Evolutionary conservation across 2,797 vertebrate species (phyloP), one percentile per base, ranked within the genome.

Genomic region (Xyrichtys novacula): DNA sequence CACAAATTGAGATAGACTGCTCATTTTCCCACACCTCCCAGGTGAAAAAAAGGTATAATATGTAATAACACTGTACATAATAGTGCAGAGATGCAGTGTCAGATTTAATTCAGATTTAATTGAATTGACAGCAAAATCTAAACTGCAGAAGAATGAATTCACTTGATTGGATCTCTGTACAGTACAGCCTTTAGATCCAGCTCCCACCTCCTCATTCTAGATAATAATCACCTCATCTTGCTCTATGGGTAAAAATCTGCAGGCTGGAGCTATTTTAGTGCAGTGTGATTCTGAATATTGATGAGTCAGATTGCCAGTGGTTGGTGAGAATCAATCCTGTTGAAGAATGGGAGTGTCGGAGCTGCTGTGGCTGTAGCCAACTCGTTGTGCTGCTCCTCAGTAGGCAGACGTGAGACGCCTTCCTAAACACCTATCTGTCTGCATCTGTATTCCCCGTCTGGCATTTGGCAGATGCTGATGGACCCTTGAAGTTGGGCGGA

Each of bases 261-360:
- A 69, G 60, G 73, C 71, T 71, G 68, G 8, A 63, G 80, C 86
- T 90, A 80, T 86, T 90, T 87, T 83, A 74, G 76, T 62, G 56
- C 29, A 6, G 58, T 53, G 59, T 55, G 74, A 82, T 83, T 72
- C 78, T 85, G 85, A 89, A 89, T 90, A 91, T 89, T 88, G 85
- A 88, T 89, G 89, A 88, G 79, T 88, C 80, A 73, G 85, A 84
- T 87, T 84, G 80, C 78, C 74, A 60, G 81, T 32, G 81, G 76
- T 86, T 78, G 85, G 81, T 68, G 78, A 81, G 72, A 90, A 91
- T 91, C 91, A 89, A 88, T 92, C 87, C 80, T 53, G 74, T 74
- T 90, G 88, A 91, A 88, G 81, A 87, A 91, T 88, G 83, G 63
- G 56, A 76, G 84, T 80, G 88, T 88, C 78, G 59, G 72, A 54